Base-by-base conservation (phyloP, 2,888 invertebrate species). In the Watsonalla binaria region DNA sequence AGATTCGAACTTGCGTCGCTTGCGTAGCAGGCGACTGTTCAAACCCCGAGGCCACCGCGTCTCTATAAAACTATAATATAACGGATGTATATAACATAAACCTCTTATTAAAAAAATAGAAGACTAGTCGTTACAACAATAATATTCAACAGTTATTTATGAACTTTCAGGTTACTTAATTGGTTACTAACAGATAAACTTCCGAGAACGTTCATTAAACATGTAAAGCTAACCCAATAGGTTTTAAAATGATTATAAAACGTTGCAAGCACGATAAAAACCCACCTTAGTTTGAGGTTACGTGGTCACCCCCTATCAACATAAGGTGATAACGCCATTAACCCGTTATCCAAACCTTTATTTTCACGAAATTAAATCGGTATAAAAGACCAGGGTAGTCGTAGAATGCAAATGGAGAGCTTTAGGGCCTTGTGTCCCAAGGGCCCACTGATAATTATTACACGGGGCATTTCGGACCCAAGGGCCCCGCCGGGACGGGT, bases 381-480 rank as follows among this genome's bases (percentile, higher is more conserved):
- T 67, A 63, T 67, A 70, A 70, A 70, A 72, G 75, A 72, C 72
- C 68, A 62, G 66, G 61, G 57, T 67, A 74, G 78, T 73, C 77
- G 78, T 78, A 74, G 78, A 80, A 83, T 82, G 83, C 79, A 83
- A 83, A 83, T 80, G 76, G 77, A 77, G 79, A 55, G 46, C 48
- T 51, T 46, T 60, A 59, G 42, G 68, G 66, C 59, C 72, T 59
- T 62, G 60, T 62, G 71, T 80, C 89, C 83, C 68, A 53, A 78
- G 84, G 89, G 85, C 77, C 80, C 86, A 87, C 87, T 88, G 90
- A 87, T 89, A 91, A 91, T 91, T 90, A 91, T 91, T 86, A 89
- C 80, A 80, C 76, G 75, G 79, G 63, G 63, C 59, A 67, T 64
- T 61, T 63, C 68, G 68, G 62, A 57, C 66, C 74, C 76, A 78